Conservation (phyloP, 2,888 invertebrate species). For the Drosophila phalerata region DNA sequence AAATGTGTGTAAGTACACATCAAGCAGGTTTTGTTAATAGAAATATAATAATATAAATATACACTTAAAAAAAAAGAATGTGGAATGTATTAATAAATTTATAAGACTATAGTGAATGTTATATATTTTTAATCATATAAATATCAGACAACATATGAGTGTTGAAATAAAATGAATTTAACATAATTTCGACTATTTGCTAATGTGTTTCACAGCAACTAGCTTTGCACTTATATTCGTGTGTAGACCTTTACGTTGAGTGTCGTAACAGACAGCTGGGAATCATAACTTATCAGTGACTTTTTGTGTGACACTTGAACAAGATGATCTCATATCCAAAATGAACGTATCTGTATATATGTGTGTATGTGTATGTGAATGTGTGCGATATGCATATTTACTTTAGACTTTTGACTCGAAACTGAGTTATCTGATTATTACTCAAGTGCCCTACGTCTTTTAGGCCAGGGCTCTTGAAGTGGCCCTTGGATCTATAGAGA, state of each 20-base stretch:
- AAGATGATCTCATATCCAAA: constrained; percentile 35
- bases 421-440: constrained; percentile 46
- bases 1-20: no score
- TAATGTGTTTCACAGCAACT: neutral
- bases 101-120: no score
- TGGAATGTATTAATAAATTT: no score
- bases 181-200: neutral
- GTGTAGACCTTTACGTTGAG: neutral
- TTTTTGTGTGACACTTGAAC: constrained; percentile 5
- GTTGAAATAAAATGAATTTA: no score
- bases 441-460: constrained; percentile 37
- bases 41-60: no score
- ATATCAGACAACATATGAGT: no score
- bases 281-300: constrained; percentile 4
- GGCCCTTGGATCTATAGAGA: constrained; percentile 41
- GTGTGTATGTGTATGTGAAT: neutral
- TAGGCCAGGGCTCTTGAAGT: constrained; percentile 41
- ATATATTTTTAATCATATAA: no score
- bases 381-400: constrained; percentile 31
- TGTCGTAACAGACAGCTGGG: constrained; percentile 11
- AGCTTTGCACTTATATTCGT: neutral
- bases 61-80: no score
- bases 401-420: constrained; percentile 30
- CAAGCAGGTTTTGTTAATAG: no score
- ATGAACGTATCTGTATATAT: neutral